phyloP scores from a whole-genome alignment of 2,797 vertebrate genomes.

The Acanthis flammea region DNA sequence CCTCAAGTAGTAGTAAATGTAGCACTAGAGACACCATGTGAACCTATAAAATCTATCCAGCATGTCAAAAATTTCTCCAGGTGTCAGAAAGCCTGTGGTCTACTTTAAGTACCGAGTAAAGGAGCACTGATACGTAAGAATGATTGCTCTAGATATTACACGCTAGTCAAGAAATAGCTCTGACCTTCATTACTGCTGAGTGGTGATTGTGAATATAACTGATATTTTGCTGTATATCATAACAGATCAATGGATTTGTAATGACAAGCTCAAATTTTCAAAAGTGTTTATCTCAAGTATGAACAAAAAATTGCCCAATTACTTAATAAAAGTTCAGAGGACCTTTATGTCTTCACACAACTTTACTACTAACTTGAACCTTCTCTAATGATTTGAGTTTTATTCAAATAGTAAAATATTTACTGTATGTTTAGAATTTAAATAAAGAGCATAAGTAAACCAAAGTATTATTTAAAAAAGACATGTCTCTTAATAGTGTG shows the following conservation, averaged over 20 bases:
- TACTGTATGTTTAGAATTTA: background rate
- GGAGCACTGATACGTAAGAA: background rate
- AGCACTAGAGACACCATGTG: background rate
- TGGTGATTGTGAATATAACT: background rate
- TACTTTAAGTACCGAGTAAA: background rate
- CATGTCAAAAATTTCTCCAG: background rate
- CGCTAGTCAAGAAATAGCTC: background rate
- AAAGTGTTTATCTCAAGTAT: background rate
- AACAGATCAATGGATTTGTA: background rate
- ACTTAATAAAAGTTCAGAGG: background rate
- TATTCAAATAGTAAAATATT: background rate
- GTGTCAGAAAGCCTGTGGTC: rapidly evolving
- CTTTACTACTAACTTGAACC: background rate
- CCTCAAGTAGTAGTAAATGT: background rate
- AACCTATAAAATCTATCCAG: background rate
- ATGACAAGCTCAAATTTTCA: background rate
- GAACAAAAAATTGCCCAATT: background rate
- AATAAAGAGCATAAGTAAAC: background rate
- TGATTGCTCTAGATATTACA: background rate
- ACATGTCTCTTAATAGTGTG: rapidly evolving
- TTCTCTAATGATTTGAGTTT: background rate
- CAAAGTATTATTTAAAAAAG: background rate
- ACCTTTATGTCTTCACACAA: background rate
- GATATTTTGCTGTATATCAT: background rate
- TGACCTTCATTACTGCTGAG: background rate